Evolutionary conservation across 37 sponge, comb jelly and placozoan genomes (phyloP), one percentile per base, ranked within the genome.

Genomic region (Aplysina aerophoba): DNA sequence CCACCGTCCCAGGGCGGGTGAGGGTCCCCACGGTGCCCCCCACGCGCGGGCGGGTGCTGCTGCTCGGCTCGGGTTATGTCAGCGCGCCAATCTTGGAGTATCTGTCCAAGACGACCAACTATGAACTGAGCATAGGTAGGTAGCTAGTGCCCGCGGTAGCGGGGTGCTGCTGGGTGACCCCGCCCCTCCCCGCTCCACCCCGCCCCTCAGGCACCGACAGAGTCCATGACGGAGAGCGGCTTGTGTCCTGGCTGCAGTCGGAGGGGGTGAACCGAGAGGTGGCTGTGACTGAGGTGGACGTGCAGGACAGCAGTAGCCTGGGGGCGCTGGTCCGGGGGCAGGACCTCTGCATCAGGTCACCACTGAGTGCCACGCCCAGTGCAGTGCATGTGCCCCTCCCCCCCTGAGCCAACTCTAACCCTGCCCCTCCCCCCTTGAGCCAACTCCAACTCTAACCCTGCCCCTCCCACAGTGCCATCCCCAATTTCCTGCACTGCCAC

Each of bases 51-150:
- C 39, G 84, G 15, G 94, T 99, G 13, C 89, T 99, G 28, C 73
- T 99, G 55, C 82, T 99, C 33, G 99, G 99, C 0, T 94, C 99
- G 5, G 97, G 99, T 13, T 85, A 73, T 60, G 92, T 91, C 0
- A 84, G 89, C 14, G 89, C 60, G 24, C 99, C 99, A 20, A 66
- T 96, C 44, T 89, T 99, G 19, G 92, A 96, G 69, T 95, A 88
- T 50, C 84, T 99, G 55, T 86, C 92, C 22, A 75, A 89, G 38
- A 81, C 87, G 24, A 81, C 90, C 17, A 38, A 33, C 27, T 44
- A 90, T n/a, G 59, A 80, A 40, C 81, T 98, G 16, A 96, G 95
- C 37, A 80, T 98, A 0, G 99, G 97, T 98, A 33, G 83, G 90
- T 37, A n/a, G n/a, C n/a, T n/a, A n/a, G 13, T 1, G 37, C 61